phyloP scores from a whole-genome alignment of 2,113 vertebrate species.

The Garra rufa region DNA sequence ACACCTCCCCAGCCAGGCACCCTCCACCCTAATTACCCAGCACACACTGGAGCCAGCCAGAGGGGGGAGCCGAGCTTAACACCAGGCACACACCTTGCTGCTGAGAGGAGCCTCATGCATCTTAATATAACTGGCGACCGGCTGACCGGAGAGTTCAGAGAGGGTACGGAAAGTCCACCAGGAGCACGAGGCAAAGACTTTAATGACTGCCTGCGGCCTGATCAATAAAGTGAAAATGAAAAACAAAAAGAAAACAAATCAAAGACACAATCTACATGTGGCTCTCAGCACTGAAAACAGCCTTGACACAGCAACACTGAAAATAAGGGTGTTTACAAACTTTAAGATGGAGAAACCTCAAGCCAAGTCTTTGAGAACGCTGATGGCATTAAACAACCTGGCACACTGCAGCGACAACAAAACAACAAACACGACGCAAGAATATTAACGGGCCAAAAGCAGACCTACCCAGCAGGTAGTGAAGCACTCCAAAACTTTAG shows the following conservation, averaged over 20 bases:
- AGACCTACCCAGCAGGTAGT: background rate
- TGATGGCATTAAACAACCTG: background rate
- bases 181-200: conserved; percentile 9
- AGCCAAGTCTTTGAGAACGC: conserved; percentile 23
- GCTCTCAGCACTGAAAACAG: conserved; percentile 7
- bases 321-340: conserved; percentile 7
- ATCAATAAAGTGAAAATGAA: conserved; percentile 7
- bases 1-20: conserved; percentile 59
- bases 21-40: conserved; percentile 58
- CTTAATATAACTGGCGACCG: conserved; percentile 25
- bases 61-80: conserved; percentile 36
- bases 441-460: background rate
- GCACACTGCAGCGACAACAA: conserved; percentile 13
- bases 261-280: conserved; percentile 29
- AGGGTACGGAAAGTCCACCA: conserved; percentile 45
- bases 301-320: conserved; percentile 2
- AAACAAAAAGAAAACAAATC: background rate
- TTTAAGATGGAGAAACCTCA: background rate
- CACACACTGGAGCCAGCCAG: conserved; percentile 46
- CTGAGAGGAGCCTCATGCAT: conserved; percentile 41
- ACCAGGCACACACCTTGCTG: conserved; percentile 22
- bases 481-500: background rate
- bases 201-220: conserved; percentile 11
- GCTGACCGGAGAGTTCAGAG: conserved; percentile 35
- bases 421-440: background rate